Base-by-base conservation (phyloP, 2,888 invertebrate genomes). In the Globia sparganii region DNA sequence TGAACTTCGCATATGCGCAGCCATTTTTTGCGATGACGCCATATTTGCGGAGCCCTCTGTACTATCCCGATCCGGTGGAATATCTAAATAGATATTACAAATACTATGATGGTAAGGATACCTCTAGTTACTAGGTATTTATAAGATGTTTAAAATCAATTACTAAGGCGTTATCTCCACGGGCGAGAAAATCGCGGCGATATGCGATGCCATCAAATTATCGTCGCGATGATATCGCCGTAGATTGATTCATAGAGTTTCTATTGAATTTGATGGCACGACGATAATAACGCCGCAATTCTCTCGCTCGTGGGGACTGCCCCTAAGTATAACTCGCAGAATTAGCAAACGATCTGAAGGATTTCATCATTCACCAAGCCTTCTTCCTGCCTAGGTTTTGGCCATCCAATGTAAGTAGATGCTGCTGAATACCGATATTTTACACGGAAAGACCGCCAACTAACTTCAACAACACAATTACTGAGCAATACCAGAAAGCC, bases 31-130 rank as follows among this genome's bases (percentile, higher is more conserved):
- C 93, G 1, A 88, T 95, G 80, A 84, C 95, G 84, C 91, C 95
- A 77, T 95, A 93, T 88, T 90, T 94, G 80, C 85, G 90, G 34
- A 88, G 86, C 43, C 92, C 93, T 1, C 78, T 95, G 2, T 77
- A 95, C 34, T 95, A 93, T 84, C 91, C 94, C 72, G 94, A 94
- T 79, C 92, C 94, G 8, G 84, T 89, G 11, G 94, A 95, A 40
- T 96, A 95, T 87, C 72, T 95, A 13, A 91, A 84, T 74, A 87
- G 91, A 49, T 96, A 94, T 88, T 96, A 94, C 88, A 94, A 93
- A 77, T 89, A 91, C 49, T 96, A 96, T 72, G 95, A 96, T 91
- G 96, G 96, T 96, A 85, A 96, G 96, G 21, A 43, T 61, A 61
- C 28, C 28, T 46, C n/a, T 66, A 31, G 21, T 3, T 77, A 15